A percentile compares a stretch with the other conserved stretches of the same genome.
These are phyloP conservation scores for Chloebia gouldiae DNA, from an alignment of 2,113 vertebrate species.

Conservation along the genomic window DNA sequence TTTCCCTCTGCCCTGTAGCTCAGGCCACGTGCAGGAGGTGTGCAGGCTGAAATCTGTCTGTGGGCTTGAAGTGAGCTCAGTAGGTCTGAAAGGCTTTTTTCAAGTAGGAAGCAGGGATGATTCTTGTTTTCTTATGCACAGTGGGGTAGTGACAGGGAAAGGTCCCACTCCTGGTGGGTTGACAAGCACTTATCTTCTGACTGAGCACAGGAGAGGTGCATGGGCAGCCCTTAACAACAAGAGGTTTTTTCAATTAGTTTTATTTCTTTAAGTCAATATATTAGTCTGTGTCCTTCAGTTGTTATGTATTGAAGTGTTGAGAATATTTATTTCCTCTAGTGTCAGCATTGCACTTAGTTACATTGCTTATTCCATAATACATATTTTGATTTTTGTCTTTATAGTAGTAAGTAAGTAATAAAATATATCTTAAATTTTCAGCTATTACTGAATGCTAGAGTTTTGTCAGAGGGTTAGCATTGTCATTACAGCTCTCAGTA, in stretches of 20 bases:
- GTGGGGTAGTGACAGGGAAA: background rate
- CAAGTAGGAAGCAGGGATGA: background rate
- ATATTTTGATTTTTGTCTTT: background rate
- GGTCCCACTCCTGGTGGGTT: background rate
- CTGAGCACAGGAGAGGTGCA: fast-evolving
- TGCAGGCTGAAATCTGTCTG: background rate
- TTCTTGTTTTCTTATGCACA: background rate
- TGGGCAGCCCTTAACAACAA: background rate
- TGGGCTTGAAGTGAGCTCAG: background rate
- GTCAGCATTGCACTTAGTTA: background rate
- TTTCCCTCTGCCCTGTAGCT: background rate
- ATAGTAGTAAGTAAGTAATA: background rate
- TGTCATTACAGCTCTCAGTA: background rate
- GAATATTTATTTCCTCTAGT: background rate
- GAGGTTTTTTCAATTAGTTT: fast-evolving
- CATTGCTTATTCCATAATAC: background rate
- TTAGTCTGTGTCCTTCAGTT: background rate
- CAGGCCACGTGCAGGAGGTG: fast-evolving
- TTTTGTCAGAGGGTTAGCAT: background rate
- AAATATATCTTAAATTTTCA: background rate
- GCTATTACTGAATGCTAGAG: background rate
- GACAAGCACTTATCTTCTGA: background rate
- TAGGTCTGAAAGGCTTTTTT: background rate
- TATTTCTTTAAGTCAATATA: background rate
- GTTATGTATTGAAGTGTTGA: background rate